phyloP scores from a whole-genome alignment of 1,140 invertebrate species.

The Uloborus diversus region DNA sequence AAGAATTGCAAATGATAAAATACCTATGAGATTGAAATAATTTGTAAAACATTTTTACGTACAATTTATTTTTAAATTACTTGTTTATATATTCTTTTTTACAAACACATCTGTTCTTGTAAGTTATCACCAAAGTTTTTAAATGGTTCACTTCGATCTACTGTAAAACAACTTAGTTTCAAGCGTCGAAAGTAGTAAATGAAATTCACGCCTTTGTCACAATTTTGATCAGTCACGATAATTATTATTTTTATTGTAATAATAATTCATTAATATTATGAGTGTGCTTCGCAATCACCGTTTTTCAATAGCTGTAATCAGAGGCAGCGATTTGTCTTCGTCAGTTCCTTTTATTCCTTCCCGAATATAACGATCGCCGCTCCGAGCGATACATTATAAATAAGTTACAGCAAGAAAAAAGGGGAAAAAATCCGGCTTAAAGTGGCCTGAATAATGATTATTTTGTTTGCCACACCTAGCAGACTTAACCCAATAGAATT shows the following conservation, averaged over 20 bases:
- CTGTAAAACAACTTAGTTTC: no score
- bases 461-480: conserved; percentile 44
- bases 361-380: neutral
- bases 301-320: conserved; percentile 41
- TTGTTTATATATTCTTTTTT: no score
- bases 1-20: no score
- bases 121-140: no score
- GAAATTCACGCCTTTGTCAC: no score
- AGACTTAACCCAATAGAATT: conserved; percentile 45
- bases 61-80: no score
- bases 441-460: conserved; percentile 48
- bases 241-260: neutral
- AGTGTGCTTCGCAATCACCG: neutral
- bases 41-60: no score
- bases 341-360: conserved; percentile 33
- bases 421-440: neutral
- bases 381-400: conserved; percentile 12
- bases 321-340: conserved; percentile 33
- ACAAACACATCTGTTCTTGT: no score
- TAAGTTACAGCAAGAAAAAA: conserved; percentile 19
- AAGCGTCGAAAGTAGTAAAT: no score
- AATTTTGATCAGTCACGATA: no score
- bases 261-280: conserved; percentile 42
- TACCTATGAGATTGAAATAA: no score
- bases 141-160: no score